A percentile compares a stretch with the other conserved stretches of the same genome.
Evolutionary conservation across 2,888 invertebrate genomes (phyloP).

Genomic region (Esperia sulphurella): DNA sequence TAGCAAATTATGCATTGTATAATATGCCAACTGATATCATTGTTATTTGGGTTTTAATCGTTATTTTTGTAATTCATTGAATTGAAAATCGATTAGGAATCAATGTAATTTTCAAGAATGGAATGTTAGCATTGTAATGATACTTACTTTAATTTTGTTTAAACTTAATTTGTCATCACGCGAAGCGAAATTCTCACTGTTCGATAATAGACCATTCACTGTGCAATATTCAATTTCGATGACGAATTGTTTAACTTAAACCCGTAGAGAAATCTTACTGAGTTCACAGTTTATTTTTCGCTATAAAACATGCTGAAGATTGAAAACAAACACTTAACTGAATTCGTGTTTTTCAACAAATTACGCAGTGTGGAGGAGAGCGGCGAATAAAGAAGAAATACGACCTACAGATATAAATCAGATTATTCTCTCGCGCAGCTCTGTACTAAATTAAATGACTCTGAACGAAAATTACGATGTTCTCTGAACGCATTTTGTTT

Average conservation of each 20-base stretch:
- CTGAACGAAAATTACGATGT: constrained; percentile 58
- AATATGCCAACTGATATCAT: too few species aligned
- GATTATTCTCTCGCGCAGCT: constrained; percentile 51
- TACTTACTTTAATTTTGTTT: too few species aligned
- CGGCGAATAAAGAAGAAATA: constrained; percentile 47
- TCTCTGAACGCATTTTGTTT: constrained; percentile 38
- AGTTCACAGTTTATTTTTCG: constrained; percentile 1
- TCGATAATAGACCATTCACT: too few species aligned
- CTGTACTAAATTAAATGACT: constrained; percentile 55
- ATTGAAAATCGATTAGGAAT: too few species aligned
- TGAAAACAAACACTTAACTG: constrained; percentile 38
- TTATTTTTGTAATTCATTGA: too few species aligned
- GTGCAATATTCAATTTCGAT: background rate
- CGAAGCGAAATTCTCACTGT: too few species aligned
- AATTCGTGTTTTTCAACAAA: constrained; percentile 49
- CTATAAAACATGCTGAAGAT: constrained; percentile 17
- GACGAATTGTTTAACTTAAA: background rate
- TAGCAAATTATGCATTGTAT: too few species aligned
- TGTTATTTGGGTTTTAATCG: too few species aligned
- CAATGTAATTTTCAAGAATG: too few species aligned
- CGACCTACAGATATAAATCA: constrained; percentile 58
- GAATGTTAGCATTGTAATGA: too few species aligned
- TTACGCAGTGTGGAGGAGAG: constrained; percentile 39
- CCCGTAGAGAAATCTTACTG: background rate
- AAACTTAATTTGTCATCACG: too few species aligned